Evolutionary conservation across 2,797 vertebrate genomes (phyloP).

Genomic region (Pitangus sulphuratus): DNA sequence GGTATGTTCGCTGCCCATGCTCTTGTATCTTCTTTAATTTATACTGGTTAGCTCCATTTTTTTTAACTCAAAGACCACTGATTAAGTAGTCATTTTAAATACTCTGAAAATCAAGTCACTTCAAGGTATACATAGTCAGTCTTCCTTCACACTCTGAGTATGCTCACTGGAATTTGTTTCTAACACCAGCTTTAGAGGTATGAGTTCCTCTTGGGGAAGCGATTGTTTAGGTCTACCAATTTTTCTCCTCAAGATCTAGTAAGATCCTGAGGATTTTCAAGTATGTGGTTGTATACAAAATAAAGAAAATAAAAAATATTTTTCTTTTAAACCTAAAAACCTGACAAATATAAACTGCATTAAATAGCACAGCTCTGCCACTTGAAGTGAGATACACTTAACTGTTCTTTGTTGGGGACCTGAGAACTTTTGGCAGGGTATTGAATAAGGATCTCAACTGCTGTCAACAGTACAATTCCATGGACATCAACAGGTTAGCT

Average conservation of each 20-base stretch:
- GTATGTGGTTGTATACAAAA: not conserved
- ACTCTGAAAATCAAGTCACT: not conserved
- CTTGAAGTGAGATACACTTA: not conserved
- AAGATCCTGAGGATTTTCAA: not conserved
- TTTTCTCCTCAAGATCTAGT: not conserved
- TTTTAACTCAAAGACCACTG: not conserved
- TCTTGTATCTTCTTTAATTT: not conserved
- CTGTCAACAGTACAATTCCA: not conserved
- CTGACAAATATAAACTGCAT: not conserved
- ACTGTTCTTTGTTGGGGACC: fast-evolving
- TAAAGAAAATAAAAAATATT: not conserved
- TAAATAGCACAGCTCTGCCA: not conserved
- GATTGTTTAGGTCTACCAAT: not conserved
- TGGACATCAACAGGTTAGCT: not conserved
- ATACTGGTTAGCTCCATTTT: not conserved
- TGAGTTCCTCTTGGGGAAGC: not conserved
- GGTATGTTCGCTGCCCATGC: not conserved
- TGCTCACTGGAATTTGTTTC: not conserved
- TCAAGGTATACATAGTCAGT: not conserved
- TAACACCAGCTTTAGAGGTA: not conserved
- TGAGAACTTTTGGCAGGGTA: not conserved
- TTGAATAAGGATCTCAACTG: not conserved
- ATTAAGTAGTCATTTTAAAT: not conserved
- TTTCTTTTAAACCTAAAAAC: not conserved
- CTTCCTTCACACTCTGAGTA: not conserved